Base-by-base conservation (phyloP, 1,140 invertebrate species). In the Micrasema longulum region DNA sequence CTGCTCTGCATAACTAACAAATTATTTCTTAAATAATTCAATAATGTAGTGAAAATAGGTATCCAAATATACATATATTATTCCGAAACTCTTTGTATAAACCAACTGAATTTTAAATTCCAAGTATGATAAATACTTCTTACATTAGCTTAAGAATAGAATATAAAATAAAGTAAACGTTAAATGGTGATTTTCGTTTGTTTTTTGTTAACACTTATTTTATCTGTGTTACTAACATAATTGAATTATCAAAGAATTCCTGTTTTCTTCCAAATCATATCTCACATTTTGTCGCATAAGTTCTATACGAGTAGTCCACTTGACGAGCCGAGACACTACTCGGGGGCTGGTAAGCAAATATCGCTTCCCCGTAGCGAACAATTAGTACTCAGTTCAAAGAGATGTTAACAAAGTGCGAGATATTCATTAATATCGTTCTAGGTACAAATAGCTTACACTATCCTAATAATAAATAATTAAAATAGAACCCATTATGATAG, bases 21-120 rank as follows among this genome's bases (percentile, higher is more conserved):
- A 20, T 38, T 41, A 60, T n/a, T 60, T 64, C 35, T 55, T 55
- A 66, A 66, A 53, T 66, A 50, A 53, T 52, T 53, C 64, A 53
- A 50, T 53, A 66, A 52, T 60, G 22, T 22, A 20, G 18, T 18
- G 47, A 47, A 16, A n/a, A 47, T 47, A 16, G n/a, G 16, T 47
- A 31, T 31, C 26, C 26, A 31, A 31, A 31, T 31, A 31, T 31
- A 31, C 7, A 31, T 31, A 31, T 31, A 31, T 31, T 31, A 31
- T 31, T 31, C 26, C 26, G 26, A 31, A 31, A 31, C 26, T 31
- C 7, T 31, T 31, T 31, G 26, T 31, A 31, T 31, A 31, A 31
- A 31, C 26, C 26, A 31, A 31, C 2, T 2, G 7, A 31, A 31
- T 31, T 31, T 7, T 4, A 31, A 31, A 31, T 31, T 31, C 7